Percentiles rank a stretch among this genome's conserved stretches.
Conservation (phyloP, 2,797 vertebrate species). For the Borostomias antarcticus region DNA sequence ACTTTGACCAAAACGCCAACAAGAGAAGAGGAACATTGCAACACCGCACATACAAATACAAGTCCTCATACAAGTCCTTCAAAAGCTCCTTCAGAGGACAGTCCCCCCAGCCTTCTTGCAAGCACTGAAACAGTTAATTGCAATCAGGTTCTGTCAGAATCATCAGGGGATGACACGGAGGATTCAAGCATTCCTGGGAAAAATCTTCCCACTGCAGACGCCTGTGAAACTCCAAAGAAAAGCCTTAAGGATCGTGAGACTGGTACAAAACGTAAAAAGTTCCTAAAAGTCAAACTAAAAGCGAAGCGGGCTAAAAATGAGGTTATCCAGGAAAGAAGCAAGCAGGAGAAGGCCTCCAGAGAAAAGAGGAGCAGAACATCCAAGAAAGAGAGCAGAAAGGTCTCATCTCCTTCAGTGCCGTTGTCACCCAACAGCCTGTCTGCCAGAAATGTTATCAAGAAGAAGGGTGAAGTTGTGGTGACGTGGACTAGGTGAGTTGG, state of each 20-base stretch:
- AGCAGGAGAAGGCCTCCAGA: slow-evolving; percentile 46
- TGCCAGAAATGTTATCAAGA: slow-evolving; percentile 93
- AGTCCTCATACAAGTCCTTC: neutral
- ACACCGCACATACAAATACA: neutral
- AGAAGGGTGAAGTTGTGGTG: slow-evolving; percentile 91
- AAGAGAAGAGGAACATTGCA: slow-evolving; percentile 21
- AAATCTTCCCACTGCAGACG: slow-evolving; percentile 18
- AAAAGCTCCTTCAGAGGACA: neutral
- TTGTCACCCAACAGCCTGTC: slow-evolving; percentile 82
- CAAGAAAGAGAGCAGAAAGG: slow-evolving; percentile 46
- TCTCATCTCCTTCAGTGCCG: slow-evolving; percentile 28
- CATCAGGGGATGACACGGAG: slow-evolving; percentile 18
- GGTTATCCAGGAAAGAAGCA: slow-evolving; percentile 35
- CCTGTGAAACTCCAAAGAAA: slow-evolving; percentile 44
- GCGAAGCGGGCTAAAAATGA: slow-evolving; percentile 58
- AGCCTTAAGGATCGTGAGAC: slow-evolving; percentile 35
- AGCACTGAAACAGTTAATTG: slow-evolving; percentile 1
- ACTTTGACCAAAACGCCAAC: slow-evolving; percentile 42
- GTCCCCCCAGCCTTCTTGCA: neutral
- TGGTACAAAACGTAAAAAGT: slow-evolving; percentile 80
- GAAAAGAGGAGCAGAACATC: slow-evolving; percentile 48
- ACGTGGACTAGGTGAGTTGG: slow-evolving; percentile 92
- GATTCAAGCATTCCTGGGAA: slow-evolving; percentile 21
- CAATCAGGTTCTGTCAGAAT: neutral
- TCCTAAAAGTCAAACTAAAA: slow-evolving; percentile 57